Base-by-base conservation (phyloP, 2,797 vertebrate genomes). In the Pantherophis vulpinus region DNA sequence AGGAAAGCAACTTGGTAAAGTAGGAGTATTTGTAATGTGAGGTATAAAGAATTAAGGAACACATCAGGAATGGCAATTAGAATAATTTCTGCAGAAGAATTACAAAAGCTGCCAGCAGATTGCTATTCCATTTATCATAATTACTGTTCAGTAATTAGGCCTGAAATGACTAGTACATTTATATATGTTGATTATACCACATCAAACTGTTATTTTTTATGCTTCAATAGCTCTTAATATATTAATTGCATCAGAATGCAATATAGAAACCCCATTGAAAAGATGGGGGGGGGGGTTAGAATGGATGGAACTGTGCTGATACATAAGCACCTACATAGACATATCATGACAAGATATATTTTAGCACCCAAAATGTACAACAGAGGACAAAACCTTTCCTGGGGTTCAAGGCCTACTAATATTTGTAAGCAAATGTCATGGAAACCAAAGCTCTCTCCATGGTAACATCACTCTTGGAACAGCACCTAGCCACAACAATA, bases 391-490 rank as follows among this genome's bases (percentile, higher is more conserved):
- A 97, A 94, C 89, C 86, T 74, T 94, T 95, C 94, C 94, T 96
- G 93, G 96, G 96, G 94, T 70, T 96, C 94, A 97, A 97, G 96
- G 95, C 89, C 96, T 96, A 96, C 95, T 95, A 97, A 97, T 97
- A 97, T 92, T 96, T 96, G 96, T 94, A 97, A 97, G 96, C 94
- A 97, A 98, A 97, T 98, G 98, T 97, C 98, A 98, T 98, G 97
- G 98, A 98, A 98, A 98, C 98, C 97, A 96, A 97, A 97, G 95
- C 93, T 95, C 96, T 98, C 97, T 97, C 98, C 97, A 98, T 98
- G 97, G 97, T 96, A 98, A 98, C 98, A 96, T 93, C 94, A 94
- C 95, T 94, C 88, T 61, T 94, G 94, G 94, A 94, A 97, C 18
- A 94, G 93, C 92, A 95, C 92, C 95, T 96, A 97, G 96, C 95